These are phyloP conservation scores for Ivindomyrus marchei DNA, from an alignment of 2,113 vertebrate species.

Conservation along the genomic window DNA sequence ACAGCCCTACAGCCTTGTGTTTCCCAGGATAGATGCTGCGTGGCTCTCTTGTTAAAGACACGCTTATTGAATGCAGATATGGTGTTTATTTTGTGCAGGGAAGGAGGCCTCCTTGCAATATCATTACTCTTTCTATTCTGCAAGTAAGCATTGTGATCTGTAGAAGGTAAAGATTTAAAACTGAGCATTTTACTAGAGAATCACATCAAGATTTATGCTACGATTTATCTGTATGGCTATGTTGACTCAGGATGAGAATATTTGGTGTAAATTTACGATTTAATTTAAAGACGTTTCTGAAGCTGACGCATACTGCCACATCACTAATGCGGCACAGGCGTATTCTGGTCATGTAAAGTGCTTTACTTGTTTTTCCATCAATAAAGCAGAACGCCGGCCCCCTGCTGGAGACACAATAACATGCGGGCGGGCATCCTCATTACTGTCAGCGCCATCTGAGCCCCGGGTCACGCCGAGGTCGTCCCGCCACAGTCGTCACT, in stretches of 20 bases:
- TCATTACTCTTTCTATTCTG: neutral
- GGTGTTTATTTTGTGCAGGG: neutral
- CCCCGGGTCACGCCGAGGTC: neutral
- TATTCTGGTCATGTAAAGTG: neutral
- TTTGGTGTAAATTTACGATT: neutral
- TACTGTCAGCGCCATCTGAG: neutral
- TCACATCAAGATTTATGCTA: neutral
- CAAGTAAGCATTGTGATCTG: neutral
- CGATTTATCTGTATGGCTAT: neutral
- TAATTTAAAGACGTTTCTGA: neutral
- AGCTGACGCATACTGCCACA: neutral
- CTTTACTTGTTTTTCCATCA: neutral
- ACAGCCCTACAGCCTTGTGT: neutral
- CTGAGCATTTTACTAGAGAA: neutral
- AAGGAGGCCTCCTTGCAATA: neutral
- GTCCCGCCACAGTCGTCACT: neutral
- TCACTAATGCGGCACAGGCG: neutral
- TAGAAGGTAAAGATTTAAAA: neutral
- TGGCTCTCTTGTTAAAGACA: neutral
- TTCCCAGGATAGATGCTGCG: neutral
- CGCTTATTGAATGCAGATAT: neutral
- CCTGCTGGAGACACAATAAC: neutral
- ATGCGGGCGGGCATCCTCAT: neutral
- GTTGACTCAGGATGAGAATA: neutral
- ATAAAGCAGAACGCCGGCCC: neutral